Evolutionary conservation across 2,888 invertebrate genomes (phyloP), one percentile per base, ranked within the genome.

Genomic region (Atherix ibis): DNA sequence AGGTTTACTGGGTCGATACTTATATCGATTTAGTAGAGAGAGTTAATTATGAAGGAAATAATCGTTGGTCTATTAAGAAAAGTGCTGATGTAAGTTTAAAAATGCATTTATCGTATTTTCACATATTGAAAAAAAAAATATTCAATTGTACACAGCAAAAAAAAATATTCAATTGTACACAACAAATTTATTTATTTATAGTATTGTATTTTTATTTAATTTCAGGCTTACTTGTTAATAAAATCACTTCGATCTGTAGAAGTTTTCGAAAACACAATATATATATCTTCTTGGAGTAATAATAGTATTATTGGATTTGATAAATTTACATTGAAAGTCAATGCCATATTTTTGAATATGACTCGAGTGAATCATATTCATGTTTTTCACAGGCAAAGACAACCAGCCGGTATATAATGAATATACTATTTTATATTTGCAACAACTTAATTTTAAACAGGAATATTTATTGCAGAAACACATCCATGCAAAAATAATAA

Each of bases 1-100:
- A 70, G 48, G 68, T 84, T 15, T 84, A 80, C 60, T 84, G 83
- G 83, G 73, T 76, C 35, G 87, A 87, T 59, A 71, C 73, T 5
- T 83, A 80, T 60, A 66, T 83, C 47, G 82, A 82, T 63, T 73
- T 72, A 48, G 70, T 87, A 4, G 82, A 85, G 60, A 66, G 79
- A 39, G 71, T 79, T 15, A 73, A 81, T 62, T 87, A 85, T 58
- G 68, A 77, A 51, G 85, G 84, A 8, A 60, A 59, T 12, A 68
- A 73, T 48, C 65, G 82, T 35, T 59, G 58, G 59, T 49, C 56
- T 5, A 45, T 60, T 39, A 56, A 53, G 36, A 58, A 57, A 40
- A 45, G 49, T 16, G 41, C 51, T 9, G 52, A 55, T 48, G 58
- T 57, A 42, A 53, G 50, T 51, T 32, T 29, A 24, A n/a, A n/a